Conservation (phyloP, 1,140 invertebrate genomes). For the Fopius arisanus region DNA sequence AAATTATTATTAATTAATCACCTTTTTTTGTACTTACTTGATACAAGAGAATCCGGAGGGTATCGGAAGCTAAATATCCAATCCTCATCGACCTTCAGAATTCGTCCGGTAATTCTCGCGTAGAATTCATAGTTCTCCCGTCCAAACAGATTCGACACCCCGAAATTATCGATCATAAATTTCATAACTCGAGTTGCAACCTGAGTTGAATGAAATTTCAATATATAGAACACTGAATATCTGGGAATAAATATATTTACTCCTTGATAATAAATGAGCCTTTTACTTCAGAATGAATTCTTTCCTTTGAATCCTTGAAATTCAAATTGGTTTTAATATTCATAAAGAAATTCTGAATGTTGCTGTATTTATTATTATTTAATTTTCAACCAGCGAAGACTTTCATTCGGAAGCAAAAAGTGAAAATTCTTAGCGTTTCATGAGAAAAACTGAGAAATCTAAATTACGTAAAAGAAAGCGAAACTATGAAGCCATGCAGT, state of each 20-base stretch:
- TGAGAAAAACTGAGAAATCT: slow-evolving; percentile 8
- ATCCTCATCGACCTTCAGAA: slow-evolving; percentile 90
- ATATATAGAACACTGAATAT: neutral
- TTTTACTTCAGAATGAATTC: too few species aligned
- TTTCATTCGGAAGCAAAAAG: slow-evolving; percentile 2
- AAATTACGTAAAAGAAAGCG: slow-evolving; percentile 1
- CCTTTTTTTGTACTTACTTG: slow-evolving; percentile 79
- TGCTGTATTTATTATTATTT: too few species aligned
- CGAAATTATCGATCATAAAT: slow-evolving; percentile 96
- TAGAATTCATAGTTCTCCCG: slow-evolving; percentile 98
- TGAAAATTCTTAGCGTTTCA: neutral
- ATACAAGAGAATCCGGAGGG: slow-evolving; percentile 80
- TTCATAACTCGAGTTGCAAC: slow-evolving; percentile 94
- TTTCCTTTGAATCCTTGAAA: too few species aligned
- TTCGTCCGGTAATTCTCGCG: slow-evolving; percentile 90
- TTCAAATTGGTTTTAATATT: too few species aligned
- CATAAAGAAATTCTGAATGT: too few species aligned
- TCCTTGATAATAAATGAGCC: too few species aligned
- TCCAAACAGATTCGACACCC: slow-evolving; percentile 92
- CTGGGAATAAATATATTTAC: neutral
- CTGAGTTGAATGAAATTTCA: slow-evolving; percentile 62
- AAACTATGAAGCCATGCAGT: neutral
- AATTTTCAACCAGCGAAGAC: neutral
- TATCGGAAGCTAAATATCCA: slow-evolving; percentile 95
- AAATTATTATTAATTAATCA: too few species aligned